These are phyloP conservation scores for Bombyx huttoni DNA, from an alignment of 2,888 invertebrate genomes.

Conservation along the genomic window DNA sequence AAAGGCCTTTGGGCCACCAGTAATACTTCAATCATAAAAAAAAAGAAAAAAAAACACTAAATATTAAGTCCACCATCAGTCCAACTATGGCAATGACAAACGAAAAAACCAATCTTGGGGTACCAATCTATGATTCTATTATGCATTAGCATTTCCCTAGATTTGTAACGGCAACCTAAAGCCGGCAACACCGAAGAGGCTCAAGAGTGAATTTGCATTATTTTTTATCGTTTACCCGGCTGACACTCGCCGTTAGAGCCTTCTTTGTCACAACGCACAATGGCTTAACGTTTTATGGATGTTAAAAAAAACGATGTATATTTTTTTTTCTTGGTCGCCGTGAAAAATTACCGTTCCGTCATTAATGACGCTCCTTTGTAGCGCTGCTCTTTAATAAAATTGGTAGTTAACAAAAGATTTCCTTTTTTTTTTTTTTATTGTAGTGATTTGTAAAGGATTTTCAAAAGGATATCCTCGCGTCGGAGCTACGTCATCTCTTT, in stretches of 20 bases:
- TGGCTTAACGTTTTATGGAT: conserved; percentile 39
- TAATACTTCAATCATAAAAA: too few species aligned
- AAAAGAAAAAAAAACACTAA: too few species aligned
- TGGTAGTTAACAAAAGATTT: not conserved
- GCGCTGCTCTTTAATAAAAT: not conserved
- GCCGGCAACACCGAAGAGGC: conserved; percentile 6
- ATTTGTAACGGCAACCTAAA: not conserved
- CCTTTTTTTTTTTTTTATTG: not conserved
- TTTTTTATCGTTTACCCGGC: conserved; percentile 51
- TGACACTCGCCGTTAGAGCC: conserved; percentile 45
- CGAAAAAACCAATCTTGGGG: too few species aligned
- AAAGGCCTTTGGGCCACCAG: too few species aligned
- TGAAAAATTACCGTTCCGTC: conserved; percentile 40
- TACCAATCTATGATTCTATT: too few species aligned
- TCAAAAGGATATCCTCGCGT: conserved; percentile 1
- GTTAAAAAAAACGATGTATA: conserved; percentile 26
- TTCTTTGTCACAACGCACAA: conserved; percentile 48
- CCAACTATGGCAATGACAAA: too few species aligned
- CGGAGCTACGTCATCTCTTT: not conserved
- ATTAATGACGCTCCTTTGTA: not conserved
- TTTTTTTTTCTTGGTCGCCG: conserved; percentile 26
- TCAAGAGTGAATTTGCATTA: conserved; percentile 59
- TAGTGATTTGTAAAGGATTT: conserved; percentile 1
- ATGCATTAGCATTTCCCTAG: too few species aligned
- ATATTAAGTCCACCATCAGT: too few species aligned